These are phyloP conservation scores for Sturnira hondurensis DNA, from an alignment of 2,113 vertebrate genomes.

Conservation along the genomic window DNA sequence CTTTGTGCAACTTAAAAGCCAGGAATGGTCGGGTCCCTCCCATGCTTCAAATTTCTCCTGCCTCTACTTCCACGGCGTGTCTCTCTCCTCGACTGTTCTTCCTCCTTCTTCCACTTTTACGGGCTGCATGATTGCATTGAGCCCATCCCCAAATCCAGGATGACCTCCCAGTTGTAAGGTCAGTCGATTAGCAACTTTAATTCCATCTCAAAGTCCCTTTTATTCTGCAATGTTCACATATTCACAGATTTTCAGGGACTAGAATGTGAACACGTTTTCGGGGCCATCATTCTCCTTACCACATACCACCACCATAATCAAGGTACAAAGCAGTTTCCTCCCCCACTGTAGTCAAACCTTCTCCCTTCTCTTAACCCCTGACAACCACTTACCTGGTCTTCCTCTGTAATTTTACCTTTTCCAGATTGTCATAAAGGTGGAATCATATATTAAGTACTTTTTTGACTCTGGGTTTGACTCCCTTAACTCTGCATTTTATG, in stretches of 20 bases:
- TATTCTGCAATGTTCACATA: neutral
- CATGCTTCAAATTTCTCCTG: neutral
- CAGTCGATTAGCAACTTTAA: neutral
- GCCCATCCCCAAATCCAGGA: neutral
- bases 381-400: neutral
- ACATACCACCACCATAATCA: neutral
- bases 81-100: neutral
- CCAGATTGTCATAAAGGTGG: slow-evolving; percentile 4
- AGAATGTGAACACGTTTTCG: neutral
- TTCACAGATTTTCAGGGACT: neutral
- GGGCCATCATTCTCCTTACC: neutral
- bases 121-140: neutral
- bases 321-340: neutral
- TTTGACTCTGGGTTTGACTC: neutral
- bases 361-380: neutral
- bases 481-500: neutral
- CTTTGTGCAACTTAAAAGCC: neutral
- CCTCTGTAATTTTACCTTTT: neutral
- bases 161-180: neutral
- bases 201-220: neutral
- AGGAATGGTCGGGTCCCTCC: neutral
- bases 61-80: neutral
- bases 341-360: neutral
- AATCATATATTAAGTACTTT: neutral
- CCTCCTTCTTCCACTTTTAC: neutral